phyloP scores from a whole-genome alignment of 2,113 vertebrate genomes.

The Tupaia tana region DNA sequence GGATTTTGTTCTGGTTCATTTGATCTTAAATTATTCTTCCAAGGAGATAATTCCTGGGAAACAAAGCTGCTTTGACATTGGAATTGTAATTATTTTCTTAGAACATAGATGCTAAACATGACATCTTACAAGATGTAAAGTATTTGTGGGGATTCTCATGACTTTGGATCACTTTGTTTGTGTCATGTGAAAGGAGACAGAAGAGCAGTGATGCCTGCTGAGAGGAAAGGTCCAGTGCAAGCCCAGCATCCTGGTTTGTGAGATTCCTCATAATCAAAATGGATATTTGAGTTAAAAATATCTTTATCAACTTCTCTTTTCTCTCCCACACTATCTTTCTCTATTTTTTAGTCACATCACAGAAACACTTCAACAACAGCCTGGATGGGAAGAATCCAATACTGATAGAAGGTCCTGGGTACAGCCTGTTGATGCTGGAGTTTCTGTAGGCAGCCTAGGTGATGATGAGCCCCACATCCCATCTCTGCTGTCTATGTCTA shows the following conservation, averaged over 20 bases:
- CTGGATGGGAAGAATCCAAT: slow-evolving; percentile 88
- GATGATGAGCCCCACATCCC: slow-evolving; percentile 92
- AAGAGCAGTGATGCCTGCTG: slow-evolving; percentile 3
- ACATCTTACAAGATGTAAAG: slow-evolving; percentile 6
- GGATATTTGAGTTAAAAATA: slow-evolving; percentile 29
- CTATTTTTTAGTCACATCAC: slow-evolving; percentile 88
- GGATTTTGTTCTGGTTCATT: slow-evolving; percentile 8
- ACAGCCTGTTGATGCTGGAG: slow-evolving; percentile 78
- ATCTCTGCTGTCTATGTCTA: slow-evolving; percentile 95
- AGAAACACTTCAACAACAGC: slow-evolving; percentile 87
- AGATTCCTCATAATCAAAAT: slow-evolving; percentile 35
- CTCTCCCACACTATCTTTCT: slow-evolving; percentile 29
- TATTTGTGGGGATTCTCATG: slow-evolving; percentile 19
- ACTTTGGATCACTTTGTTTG: slow-evolving; percentile 47
- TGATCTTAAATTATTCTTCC: slow-evolving; percentile 49
- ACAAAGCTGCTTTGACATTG: slow-evolving; percentile 41
- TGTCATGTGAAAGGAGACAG: slow-evolving; percentile 33
- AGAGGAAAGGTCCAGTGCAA: neutral
- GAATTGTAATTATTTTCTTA: slow-evolving; percentile 56
- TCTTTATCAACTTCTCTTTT: slow-evolving; percentile 36
- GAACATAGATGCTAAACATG: slow-evolving; percentile 14
- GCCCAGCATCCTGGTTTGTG: slow-evolving; percentile 12
- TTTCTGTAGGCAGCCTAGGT: slow-evolving; percentile 86
- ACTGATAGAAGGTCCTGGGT: slow-evolving; percentile 79
- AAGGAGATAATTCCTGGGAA: slow-evolving; percentile 55